Percentiles rank a stretch among this genome's conserved stretches.
Conservation (phyloP, 2,113 vertebrate species). For the Gnathonemus echidnorhynchus region DNA sequence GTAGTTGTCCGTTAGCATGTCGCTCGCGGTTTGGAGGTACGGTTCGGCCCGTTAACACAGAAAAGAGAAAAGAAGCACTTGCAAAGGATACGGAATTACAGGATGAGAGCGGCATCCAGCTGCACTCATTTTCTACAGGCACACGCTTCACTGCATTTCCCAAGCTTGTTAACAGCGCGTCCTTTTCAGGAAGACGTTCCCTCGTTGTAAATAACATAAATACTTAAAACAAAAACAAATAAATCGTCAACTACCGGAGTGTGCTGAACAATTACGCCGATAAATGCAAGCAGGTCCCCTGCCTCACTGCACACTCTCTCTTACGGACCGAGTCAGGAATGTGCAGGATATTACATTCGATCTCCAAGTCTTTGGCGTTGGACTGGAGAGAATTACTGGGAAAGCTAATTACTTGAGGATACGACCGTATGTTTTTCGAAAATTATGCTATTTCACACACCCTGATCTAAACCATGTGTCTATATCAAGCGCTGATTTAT, state of each 20-base stretch:
- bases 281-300: neutral
- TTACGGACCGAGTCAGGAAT: neutral
- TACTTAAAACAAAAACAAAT: neutral
- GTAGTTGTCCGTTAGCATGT: neutral
- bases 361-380: neutral
- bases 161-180: constrained; percentile 47
- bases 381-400: neutral
- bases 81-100: neutral
- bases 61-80: neutral
- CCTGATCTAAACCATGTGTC: neutral
- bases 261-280: neutral
- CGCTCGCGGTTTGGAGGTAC: neutral
- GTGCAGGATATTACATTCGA: neutral
- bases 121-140: neutral
- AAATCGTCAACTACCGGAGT: neutral
- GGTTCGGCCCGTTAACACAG: neutral
- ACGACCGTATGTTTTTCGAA: neutral
- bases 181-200: neutral
- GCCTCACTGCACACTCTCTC: neutral
- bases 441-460: neutral
- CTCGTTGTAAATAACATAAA: neutral
- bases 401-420: neutral
- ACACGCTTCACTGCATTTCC: constrained; percentile 44
- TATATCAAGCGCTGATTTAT: neutral
- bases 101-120: neutral